Evolutionary conservation across 2,113 vertebrate genomes (phyloP), one percentile per base, ranked within the genome.

Genomic region (Cyanocitta stelleri): DNA sequence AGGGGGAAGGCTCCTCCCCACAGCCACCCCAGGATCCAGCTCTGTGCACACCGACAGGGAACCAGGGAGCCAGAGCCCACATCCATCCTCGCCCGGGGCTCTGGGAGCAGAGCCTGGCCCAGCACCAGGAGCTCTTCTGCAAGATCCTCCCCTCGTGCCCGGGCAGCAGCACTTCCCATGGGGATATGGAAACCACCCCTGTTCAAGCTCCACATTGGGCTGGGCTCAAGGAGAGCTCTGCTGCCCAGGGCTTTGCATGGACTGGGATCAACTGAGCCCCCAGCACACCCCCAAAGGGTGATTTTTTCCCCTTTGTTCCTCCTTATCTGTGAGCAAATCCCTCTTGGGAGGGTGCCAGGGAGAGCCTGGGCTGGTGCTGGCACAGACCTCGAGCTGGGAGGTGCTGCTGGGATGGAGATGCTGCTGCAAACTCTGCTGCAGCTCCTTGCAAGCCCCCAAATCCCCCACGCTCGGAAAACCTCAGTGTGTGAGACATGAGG

Each of bases 181-280:
- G 11, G 55, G 58, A 49, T 1, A 15, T 24, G 58, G 46, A 62
- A 49, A 67, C 90, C 88, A 75, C 12, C 30, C 26, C 61, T 46
- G 61, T 3, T 39, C 73, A 7, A 46, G 85, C 52, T 73, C 73
- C 35, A 46, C 1, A 0, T 5, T 4, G 27, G 41, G 62, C 5
- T 64, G 61, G n/a, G 18, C 71, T 62, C 44, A 26, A 27, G 30
- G 49, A 83, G 9, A 73, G 55, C 62, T 43, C 5, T 1, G 39
- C 55, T 69, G 21, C 35, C 23, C 63, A 30, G 29, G 39, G 29
- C 49, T 46, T 37, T 32, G 3, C 1, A 0, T 1, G 32, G 44
- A 63, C 1, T 0, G 0, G 30, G n/a, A 80, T 10, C 21, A 58
- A 54, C 7, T 0, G 14, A 83, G 24, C 9, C 19, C 16, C 8